A percentile compares a stretch with the other conserved stretches of the same genome.
These are phyloP conservation scores for Saccostrea glomerata DNA, from an alignment of 1,140 invertebrate genomes.

Conservation along the genomic window DNA sequence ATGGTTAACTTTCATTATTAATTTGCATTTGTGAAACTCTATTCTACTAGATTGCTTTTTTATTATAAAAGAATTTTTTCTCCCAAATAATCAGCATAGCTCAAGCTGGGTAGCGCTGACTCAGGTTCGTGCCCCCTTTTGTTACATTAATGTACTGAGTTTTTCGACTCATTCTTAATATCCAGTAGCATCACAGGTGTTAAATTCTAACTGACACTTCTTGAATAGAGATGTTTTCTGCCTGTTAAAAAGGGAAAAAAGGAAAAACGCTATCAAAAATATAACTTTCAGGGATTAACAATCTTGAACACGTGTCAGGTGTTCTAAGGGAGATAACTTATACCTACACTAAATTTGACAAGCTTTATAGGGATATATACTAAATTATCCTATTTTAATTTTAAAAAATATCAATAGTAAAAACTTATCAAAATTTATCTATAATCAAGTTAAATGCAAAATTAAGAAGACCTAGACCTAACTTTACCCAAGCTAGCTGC, in stretches of 20 bases:
- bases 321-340: background rate
- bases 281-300: background rate
- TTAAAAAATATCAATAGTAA: too few relatives aligned
- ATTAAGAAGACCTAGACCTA: too few relatives aligned
- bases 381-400: too few relatives aligned
- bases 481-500: too few relatives aligned
- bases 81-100: background rate
- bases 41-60: too few relatives aligned
- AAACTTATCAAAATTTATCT: too few relatives aligned
- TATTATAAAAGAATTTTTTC: background rate
- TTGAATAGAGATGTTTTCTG: constrained; percentile 8
- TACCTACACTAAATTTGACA: background rate
- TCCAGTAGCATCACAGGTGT: background rate
- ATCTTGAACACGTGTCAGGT: constrained; percentile 21
- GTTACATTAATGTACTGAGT: background rate
- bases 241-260: background rate
- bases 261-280: background rate
- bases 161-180: background rate
- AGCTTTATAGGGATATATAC: too few relatives aligned
- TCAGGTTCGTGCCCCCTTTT: background rate
- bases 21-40: too few relatives aligned
- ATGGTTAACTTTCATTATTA: too few relatives aligned
- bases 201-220: constrained; percentile 3
- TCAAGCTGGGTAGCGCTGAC: background rate
- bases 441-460: too few relatives aligned